A percentile compares a stretch with the other conserved stretches of the same genome.
These are phyloP conservation scores for Lipotes vexillifer DNA, from an alignment of 2,113 vertebrate species.

Conservation along the genomic window DNA sequence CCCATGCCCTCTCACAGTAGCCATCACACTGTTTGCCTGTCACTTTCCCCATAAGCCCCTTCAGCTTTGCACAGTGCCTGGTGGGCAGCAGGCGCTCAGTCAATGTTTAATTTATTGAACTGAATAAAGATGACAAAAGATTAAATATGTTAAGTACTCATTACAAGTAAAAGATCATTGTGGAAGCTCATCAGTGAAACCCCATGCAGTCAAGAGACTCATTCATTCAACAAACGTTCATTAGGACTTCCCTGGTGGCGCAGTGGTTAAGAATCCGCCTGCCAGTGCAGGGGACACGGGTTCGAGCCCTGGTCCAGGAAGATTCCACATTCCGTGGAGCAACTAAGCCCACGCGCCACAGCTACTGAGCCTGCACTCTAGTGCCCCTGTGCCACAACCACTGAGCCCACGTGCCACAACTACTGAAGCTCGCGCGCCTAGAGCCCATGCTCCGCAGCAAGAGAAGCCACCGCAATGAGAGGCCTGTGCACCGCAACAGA, in stretches of 20 bases:
- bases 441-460: too few relatives aligned
- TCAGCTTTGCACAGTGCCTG: neutral
- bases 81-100: neutral
- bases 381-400: too few relatives aligned
- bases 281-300: neutral
- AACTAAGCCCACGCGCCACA: too few relatives aligned
- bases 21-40: neutral
- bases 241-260: neutral
- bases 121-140: neutral
- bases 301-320: too few relatives aligned
- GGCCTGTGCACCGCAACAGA: too few relatives aligned
- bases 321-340: too few relatives aligned
- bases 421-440: too few relatives aligned
- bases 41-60: neutral
- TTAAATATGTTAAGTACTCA: neutral
- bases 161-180: neutral
- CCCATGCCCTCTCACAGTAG: neutral
- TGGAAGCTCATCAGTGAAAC: neutral
- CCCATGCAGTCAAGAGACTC: neutral
- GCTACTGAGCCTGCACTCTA: too few relatives aligned
- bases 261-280: neutral
- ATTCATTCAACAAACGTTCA: neutral
- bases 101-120: neutral
- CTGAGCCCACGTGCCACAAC: too few relatives aligned
- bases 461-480: too few relatives aligned